Conservation (phyloP, 92 coral and sea anemone genomes). For the Paramuricea clavata region DNA sequence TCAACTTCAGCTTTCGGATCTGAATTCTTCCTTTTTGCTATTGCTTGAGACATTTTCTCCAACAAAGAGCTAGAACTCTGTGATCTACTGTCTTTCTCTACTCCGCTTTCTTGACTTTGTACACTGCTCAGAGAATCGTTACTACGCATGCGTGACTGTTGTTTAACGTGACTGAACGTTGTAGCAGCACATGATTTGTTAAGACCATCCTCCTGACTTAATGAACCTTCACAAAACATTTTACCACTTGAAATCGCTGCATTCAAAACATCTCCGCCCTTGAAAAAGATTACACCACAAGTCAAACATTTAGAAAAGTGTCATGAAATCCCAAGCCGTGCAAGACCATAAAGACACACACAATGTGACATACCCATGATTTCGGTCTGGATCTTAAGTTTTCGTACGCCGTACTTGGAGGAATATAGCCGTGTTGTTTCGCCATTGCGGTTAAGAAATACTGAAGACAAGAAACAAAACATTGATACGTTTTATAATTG, state of each 20-base stretch:
- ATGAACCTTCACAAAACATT: slow-evolving; percentile 44
- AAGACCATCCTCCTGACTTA: slow-evolving; percentile 45
- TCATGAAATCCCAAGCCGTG: neutral
- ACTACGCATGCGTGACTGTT: slow-evolving; percentile 50
- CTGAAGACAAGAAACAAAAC: slow-evolving; percentile 53
- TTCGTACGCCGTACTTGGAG: slow-evolving; percentile 39
- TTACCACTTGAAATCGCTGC: slow-evolving; percentile 23
- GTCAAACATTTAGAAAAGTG: neutral
- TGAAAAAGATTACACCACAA: neutral
- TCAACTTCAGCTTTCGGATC: slow-evolving; percentile 38
- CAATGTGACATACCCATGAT: slow-evolving; percentile 83
- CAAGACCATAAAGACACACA: neutral
- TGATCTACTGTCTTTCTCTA: slow-evolving; percentile 38
- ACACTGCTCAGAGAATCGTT: slow-evolving; percentile 38
- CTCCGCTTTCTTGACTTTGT: slow-evolving; percentile 53
- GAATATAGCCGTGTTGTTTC: slow-evolving; percentile 53
- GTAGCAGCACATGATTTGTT: neutral
- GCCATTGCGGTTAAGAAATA: slow-evolving; percentile 77
- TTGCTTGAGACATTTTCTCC: slow-evolving; percentile 44
- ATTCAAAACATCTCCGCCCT: slow-evolving; percentile 47
- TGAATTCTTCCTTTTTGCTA: slow-evolving; percentile 35
- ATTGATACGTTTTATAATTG: neutral
- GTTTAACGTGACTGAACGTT: slow-evolving; percentile 13
- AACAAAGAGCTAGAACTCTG: slow-evolving; percentile 33
- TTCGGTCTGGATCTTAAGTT: slow-evolving; percentile 78